Evolutionary conservation across 2,888 invertebrate species (phyloP).

Genomic region (Diadegma fenestrale): DNA sequence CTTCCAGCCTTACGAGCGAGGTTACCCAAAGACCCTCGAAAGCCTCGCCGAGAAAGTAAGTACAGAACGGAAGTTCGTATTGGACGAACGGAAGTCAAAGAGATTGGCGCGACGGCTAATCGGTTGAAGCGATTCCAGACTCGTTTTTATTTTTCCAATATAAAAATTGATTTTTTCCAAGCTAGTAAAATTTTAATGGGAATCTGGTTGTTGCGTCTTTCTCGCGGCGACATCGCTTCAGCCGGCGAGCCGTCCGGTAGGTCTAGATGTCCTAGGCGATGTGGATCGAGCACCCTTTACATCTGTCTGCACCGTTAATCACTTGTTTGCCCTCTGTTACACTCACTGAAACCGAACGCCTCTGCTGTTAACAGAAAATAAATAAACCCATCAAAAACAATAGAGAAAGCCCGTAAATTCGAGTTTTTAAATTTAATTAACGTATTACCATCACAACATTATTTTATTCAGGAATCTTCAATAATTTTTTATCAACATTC

Average conservation of each 20-base stretch:
- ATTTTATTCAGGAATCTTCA: too few relatives aligned
- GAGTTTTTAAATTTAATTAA: too few relatives aligned
- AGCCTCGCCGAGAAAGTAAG: slow-evolving; percentile 94
- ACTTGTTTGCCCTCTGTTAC: slow-evolving; percentile 79
- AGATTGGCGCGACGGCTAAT: slow-evolving; percentile 20
- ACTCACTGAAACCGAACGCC: slow-evolving; percentile 72
- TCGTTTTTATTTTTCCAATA: too few relatives aligned
- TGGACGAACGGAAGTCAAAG: slow-evolving; percentile 17
- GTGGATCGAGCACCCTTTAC: slow-evolving; percentile 83
- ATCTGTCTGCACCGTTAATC: slow-evolving; percentile 83
- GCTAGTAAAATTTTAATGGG: background rate
- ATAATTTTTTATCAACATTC: too few relatives aligned
- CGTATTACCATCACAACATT: too few relatives aligned
- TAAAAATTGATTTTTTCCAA: background rate
- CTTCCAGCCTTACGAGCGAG: slow-evolving; percentile 95
- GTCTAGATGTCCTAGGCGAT: slow-evolving; percentile 84
- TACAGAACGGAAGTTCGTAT: slow-evolving; percentile 52
- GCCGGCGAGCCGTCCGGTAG: slow-evolving; percentile 64
- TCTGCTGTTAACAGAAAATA: slow-evolving; percentile 59
- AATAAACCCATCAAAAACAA: slow-evolving; percentile 40
- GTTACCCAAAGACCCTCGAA: slow-evolving; percentile 94
- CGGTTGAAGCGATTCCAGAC: slow-evolving; percentile 49
- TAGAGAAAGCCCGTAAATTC: slow-evolving; percentile 40
- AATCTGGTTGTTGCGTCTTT: background rate
- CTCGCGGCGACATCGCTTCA: slow-evolving; percentile 51